Evolutionary conservation across 2,797 vertebrate genomes (phyloP), one percentile per base, ranked within the genome.

Genomic region (Lagocephalus sceleratus): DNA sequence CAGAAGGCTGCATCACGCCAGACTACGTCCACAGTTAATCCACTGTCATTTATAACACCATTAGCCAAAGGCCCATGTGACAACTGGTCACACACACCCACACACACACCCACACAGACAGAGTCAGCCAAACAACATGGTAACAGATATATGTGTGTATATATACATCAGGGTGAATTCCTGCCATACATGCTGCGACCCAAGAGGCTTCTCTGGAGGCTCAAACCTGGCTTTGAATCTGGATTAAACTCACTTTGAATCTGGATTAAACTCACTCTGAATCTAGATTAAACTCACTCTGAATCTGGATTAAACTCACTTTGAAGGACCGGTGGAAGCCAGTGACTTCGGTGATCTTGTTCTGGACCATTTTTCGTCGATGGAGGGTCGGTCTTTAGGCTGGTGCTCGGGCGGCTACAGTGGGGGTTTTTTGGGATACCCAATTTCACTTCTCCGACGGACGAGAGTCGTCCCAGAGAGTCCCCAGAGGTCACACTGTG

Each of bases 321-420:
- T 95, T 95, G 85, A 97, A 97, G 22, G 96, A 97, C 80, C 92
- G 93, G 65, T 95, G 95, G 78, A 97, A 96, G 75, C 94, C 94
- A 52, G 92, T 91, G 75, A 95, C 88, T 83, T 96, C 94, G 57
- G 91, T 77, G 6, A 92, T 91, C 86, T 95, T 98, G 66, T 96
- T 97, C 89, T 98, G 95, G 82, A 98, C 96, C 95, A 98, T 98
- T 86, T 85, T 75, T 60, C 60, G 74, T 75, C 57, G 73, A 72
- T 84, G 87, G 42, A 26, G 60, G 51, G 22, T 58, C 54, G 21
- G 51, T 20, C 49, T 56, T 76, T 49, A 43, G 67, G 54, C 57
- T 47, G 81, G 59, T 66, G 63, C 74, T 75, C 63, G 67, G 67
- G 86, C 78, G 73, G 71, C 85, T 73, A 86, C 85, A 85, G 86